Conservation (phyloP, 1,140 invertebrate species). For the Hydropsyche tenuis region DNA sequence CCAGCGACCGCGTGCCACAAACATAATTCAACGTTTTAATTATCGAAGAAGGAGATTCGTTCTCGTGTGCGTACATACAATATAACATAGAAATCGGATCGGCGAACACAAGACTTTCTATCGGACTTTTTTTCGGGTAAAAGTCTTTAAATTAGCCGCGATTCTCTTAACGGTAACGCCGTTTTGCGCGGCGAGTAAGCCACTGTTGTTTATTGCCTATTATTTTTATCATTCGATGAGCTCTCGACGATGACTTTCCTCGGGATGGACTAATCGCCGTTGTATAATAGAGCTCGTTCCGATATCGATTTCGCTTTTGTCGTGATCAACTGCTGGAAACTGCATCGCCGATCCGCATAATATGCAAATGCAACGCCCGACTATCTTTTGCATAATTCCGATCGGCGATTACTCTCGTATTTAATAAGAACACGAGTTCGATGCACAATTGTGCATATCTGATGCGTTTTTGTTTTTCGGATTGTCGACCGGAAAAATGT, state of each 20-base stretch:
- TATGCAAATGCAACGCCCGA: slow-evolving; percentile 15
- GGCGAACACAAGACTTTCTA: slow-evolving; percentile 6
- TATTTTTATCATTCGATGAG: no score
- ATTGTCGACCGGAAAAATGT: no score
- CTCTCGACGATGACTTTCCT: no score
- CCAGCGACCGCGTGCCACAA: slow-evolving; percentile 3
- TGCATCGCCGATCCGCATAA: slow-evolving; percentile 10
- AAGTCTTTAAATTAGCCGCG: no score
- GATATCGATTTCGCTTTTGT: slow-evolving; percentile 25
- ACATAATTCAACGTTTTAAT: slow-evolving; percentile 24
- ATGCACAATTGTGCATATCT: neutral
- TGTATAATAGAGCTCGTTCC: slow-evolving; percentile 10
- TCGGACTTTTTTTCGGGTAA: no score
- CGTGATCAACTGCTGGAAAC: slow-evolving; percentile 22
- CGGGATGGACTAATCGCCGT: neutral
- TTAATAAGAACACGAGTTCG: neutral
- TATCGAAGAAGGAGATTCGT: neutral
- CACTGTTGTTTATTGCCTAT: no score
- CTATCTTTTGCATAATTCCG: slow-evolving; percentile 6
- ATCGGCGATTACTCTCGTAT: neutral
- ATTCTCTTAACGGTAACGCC: no score
- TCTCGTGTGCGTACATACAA: slow-evolving; percentile 4
- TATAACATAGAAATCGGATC: slow-evolving; percentile 12
- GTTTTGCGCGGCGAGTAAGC: no score
- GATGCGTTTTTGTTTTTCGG: no score